Conservation (phyloP, 2,113 vertebrate species). For the Isurus oxyrinchus region DNA sequence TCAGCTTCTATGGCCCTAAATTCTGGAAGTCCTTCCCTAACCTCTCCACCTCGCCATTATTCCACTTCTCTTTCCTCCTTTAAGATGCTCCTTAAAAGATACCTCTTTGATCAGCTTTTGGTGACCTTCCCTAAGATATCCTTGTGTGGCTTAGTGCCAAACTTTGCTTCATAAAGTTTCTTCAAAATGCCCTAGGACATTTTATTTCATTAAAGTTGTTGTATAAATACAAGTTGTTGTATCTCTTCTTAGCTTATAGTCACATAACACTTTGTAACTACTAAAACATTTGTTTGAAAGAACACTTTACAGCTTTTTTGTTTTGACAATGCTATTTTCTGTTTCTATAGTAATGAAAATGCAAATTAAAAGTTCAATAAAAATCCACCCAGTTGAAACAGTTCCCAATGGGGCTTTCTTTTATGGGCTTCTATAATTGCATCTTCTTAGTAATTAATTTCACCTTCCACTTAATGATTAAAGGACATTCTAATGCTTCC, state of each 20-base stretch:
- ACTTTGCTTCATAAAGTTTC: too few species aligned
- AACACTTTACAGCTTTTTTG: background rate
- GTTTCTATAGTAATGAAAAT: background rate
- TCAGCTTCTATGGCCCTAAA: too few species aligned
- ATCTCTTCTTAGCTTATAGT: background rate
- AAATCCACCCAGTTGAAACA: background rate
- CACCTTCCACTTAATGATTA: background rate
- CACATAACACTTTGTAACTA: background rate
- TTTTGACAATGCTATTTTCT: background rate
- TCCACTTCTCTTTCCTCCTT: too few species aligned
- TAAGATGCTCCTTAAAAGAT: too few species aligned
- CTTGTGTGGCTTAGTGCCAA: too few species aligned
- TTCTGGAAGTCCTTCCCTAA: too few species aligned
- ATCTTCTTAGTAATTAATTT: background rate
- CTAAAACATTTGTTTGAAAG: background rate
- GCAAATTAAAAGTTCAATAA: constrained; percentile 14
- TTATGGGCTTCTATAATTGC: constrained; percentile 13
- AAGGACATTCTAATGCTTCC: background rate
- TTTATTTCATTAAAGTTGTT: too few species aligned
- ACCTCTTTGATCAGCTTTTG: too few species aligned
- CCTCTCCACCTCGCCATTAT: too few species aligned
- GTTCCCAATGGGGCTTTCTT: background rate
- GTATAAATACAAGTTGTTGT: too few species aligned
- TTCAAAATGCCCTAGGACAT: too few species aligned
- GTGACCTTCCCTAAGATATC: too few species aligned